phyloP scores from a whole-genome alignment of 2,113 vertebrate genomes.

The Clupea harengus region DNA sequence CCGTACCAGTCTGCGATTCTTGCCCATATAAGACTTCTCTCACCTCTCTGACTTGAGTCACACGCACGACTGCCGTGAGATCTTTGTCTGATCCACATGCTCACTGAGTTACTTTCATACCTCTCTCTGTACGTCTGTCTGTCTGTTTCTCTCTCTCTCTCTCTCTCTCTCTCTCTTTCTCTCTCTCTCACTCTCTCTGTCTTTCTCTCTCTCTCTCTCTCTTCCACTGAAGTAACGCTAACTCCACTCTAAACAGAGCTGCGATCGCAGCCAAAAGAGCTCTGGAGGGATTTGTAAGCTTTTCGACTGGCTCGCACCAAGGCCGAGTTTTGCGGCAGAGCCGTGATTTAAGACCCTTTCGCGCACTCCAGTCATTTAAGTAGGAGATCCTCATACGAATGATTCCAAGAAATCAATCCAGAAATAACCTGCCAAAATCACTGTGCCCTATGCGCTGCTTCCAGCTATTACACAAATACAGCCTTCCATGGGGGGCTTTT shows the following conservation, averaged over 20 bases:
- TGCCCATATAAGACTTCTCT: conserved; percentile 14
- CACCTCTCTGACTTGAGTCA: conserved; percentile 10
- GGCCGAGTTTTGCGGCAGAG: background rate
- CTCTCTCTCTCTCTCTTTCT: background rate
- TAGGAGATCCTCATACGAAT: conserved; percentile 16
- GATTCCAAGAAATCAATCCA: conserved; percentile 19
- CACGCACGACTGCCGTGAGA: conserved; percentile 7
- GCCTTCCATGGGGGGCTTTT: background rate
- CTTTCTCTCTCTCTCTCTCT: background rate
- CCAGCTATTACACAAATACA: background rate
- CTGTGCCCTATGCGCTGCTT: conserved; percentile 6
- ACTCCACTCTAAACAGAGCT: background rate
- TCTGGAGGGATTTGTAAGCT: conserved; percentile 34
- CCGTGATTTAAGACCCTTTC: conserved; percentile 31
- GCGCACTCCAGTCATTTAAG: conserved; percentile 22
- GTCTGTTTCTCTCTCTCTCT: background rate
- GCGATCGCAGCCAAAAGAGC: conserved; percentile 1
- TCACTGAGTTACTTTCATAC: conserved; percentile 10
- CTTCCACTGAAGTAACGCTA: background rate
- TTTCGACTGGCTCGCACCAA: conserved; percentile 23
- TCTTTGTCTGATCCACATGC: background rate
- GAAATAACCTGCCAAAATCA: conserved; percentile 23
- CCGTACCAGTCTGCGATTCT: background rate
- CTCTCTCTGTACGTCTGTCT: background rate
- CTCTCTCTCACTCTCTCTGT: background rate